A percentile compares a stretch with the other conserved stretches of the same genome.
Evolutionary conservation across 2,797 vertebrate species (phyloP).

Genomic region (Pipistrellus kuhlii): DNA sequence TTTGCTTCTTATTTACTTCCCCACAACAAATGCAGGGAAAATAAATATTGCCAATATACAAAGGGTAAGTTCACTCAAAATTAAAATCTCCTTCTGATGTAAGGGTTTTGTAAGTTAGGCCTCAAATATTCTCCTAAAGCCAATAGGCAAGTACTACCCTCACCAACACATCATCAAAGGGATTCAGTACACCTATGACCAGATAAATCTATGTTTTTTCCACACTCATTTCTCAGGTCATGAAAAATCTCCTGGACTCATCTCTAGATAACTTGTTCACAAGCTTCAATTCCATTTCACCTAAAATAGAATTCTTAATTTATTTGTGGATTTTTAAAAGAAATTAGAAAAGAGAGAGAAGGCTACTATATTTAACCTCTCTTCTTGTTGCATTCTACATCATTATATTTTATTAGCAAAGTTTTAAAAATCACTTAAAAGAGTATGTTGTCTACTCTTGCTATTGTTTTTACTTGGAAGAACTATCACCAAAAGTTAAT

Average conservation of each 20-base stretch:
- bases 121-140: neutral
- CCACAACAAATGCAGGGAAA: neutral
- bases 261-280: neutral
- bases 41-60: neutral
- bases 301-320: neutral
- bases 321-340: neutral
- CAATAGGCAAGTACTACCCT: neutral
- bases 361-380: accelerated
- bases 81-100: neutral
- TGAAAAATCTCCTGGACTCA: neutral
- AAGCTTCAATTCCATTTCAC: neutral
- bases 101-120: neutral
- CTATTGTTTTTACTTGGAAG: neutral
- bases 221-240: neutral
- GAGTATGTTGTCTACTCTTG: neutral
- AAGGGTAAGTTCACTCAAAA: neutral
- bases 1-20: neutral
- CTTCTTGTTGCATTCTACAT: neutral
- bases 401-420: neutral
- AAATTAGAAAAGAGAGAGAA: neutral
- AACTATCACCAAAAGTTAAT: neutral
- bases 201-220: neutral
- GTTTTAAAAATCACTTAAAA: neutral
- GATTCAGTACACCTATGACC: neutral
- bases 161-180: neutral